Evolutionary conservation across 2,113 vertebrate genomes (phyloP), one percentile per base, ranked within the genome.

Genomic region (Oreochromis niloticus): DNA sequence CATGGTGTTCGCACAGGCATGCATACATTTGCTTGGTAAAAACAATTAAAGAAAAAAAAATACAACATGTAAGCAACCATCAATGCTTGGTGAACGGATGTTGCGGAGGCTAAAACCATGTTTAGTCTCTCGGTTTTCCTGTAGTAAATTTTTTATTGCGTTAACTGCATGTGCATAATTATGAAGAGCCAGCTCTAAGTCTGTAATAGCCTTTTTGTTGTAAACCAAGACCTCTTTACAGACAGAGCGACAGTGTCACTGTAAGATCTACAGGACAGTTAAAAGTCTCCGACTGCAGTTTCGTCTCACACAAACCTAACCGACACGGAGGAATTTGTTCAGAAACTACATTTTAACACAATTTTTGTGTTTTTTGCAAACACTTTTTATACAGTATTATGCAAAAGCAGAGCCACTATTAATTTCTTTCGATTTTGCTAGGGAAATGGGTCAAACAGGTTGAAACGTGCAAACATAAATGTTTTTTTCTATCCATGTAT

Each of bases 81-180:
- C 54, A 30, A 12, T 78, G 81, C 81, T 90, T 54, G 71, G 83
- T 43, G 24, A 73, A 75, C 84, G 54, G 90, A 91, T 92, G 92
- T 89, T 87, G 80, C 19, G 41, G 88, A 59, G 10, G 73, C 73
- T 54, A 34, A 83, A 88, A 82, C 90, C 84, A 87, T 85, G 87
- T 84, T 79, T 83, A 52, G 80, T 78, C 83, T 79, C 81, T 88
- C 66, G 81, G 81, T 87, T 89, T 87, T 88, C 87, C 90, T 80
- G 71, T 84, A 41, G 82, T 91, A 89, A 92, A 91, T 59, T 43
- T 87, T 85, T 81, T 66, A 88, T 56, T 81, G 73, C 54, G 84
- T 85, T 86, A 90, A 91, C 80, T 91, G 87, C 66, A 85, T 81
- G 66, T 81, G 73, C 82, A 79, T 43, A 57, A 61, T 79, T 52